A percentile compares a stretch with the other conserved stretches of the same genome.
Conservation (phyloP, 2,113 vertebrate genomes). For the Petroica traversi region DNA sequence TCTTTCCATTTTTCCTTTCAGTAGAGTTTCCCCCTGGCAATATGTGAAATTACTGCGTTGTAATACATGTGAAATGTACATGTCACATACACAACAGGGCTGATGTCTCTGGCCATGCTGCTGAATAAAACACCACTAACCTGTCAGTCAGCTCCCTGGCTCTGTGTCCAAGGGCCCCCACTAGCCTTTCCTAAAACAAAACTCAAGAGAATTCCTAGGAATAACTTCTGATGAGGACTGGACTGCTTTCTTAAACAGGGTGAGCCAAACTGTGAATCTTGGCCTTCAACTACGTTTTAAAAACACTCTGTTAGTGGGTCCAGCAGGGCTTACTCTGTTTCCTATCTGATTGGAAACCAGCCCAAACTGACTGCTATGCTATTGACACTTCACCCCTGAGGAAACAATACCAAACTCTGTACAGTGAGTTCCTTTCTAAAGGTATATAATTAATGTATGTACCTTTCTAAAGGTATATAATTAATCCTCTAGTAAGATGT, state of each 20-base stretch:
- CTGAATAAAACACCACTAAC: neutral
- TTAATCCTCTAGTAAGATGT: neutral
- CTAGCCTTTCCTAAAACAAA: neutral
- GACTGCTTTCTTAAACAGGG: neutral
- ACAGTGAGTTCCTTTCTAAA: neutral
- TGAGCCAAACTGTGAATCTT: neutral
- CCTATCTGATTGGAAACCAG: neutral
- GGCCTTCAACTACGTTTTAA: too few species aligned
- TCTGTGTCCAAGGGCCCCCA: neutral
- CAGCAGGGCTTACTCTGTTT: neutral
- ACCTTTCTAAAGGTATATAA: neutral
- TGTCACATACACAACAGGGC: neutral
- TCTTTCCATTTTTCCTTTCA: too few species aligned
- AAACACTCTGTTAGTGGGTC: neutral
- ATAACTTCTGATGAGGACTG: neutral
- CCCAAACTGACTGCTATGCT: neutral
- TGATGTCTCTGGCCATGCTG: neutral
- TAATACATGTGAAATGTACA: neutral
- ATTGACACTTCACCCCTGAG: neutral
- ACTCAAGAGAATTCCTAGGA: neutral
- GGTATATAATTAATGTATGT: rapidly evolving
- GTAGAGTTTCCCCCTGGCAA: neutral
- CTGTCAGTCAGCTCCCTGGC: neutral
- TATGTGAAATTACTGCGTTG: neutral
- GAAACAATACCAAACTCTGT: neutral